These are phyloP conservation scores for Pseudopipra pipra DNA, from an alignment of 2,113 vertebrate species.

Conservation along the genomic window DNA sequence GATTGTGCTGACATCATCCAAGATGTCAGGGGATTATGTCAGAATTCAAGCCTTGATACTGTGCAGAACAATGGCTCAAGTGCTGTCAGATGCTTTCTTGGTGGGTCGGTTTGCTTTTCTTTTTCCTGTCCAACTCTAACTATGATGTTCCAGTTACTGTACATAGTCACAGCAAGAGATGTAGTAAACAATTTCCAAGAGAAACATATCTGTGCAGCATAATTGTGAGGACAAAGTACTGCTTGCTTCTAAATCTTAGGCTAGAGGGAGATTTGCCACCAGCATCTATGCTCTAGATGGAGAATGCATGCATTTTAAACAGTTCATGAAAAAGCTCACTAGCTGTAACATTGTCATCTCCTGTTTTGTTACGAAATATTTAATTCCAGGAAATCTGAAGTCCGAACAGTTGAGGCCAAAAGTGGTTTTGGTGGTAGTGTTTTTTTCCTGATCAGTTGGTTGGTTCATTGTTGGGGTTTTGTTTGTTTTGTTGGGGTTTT, in stretches of 20 bases:
- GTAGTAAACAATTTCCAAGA: not conserved
- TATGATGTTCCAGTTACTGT: conserved; percentile 10
- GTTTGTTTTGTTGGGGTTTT: not conserved
- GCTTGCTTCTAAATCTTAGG: not conserved
- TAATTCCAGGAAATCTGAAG: not conserved
- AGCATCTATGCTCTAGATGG: not conserved
- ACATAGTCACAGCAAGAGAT: not conserved
- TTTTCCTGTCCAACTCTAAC: not conserved
- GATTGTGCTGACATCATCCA: not conserved
- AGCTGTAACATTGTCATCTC: not conserved
- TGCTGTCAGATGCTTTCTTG: not conserved
- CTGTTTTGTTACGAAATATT: not conserved
- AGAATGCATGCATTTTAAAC: not conserved
- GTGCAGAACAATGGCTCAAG: conserved; percentile 23
- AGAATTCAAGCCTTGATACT: conserved; percentile 44
- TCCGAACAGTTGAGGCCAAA: not conserved
- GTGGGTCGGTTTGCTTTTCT: conserved; percentile 25
- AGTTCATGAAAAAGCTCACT: not conserved
- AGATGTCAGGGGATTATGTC: conserved; percentile 49
- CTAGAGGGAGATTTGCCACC: not conserved
- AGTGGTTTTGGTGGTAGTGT: not conserved
- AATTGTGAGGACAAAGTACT: not conserved
- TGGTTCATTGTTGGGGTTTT: not conserved
- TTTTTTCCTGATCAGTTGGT: rapidly evolving
- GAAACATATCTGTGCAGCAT: not conserved